phyloP scores from a whole-genome alignment of 2,797 vertebrate species.

The Leptoclinus maculatus region DNA sequence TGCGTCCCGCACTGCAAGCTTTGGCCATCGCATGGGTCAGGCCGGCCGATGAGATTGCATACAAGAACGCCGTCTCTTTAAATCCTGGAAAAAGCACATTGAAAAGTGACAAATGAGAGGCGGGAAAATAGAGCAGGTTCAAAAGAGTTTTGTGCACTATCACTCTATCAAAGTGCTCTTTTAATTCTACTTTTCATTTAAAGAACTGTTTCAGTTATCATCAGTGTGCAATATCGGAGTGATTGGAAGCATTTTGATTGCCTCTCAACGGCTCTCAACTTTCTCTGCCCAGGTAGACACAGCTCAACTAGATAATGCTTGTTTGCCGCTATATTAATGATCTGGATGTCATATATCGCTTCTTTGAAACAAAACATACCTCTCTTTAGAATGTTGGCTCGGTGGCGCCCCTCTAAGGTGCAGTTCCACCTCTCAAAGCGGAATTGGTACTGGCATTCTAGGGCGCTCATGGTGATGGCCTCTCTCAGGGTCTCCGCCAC shows the following conservation, averaged over 20 bases:
- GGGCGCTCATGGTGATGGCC: slow-evolving; percentile 96
- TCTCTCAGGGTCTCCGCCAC: slow-evolving; percentile 97
- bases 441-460: slow-evolving; percentile 98
- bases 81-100: slow-evolving; percentile 85
- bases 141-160: background rate
- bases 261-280: too few species aligned
- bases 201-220: background rate
- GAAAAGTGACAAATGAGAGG: slow-evolving; percentile 17
- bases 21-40: slow-evolving; percentile 97
- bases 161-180: background rate
- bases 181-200: background rate
- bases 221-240: background rate
- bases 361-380: slow-evolving; percentile 75
- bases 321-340: background rate
- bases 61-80: slow-evolving; percentile 97
- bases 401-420: slow-evolving; percentile 94
- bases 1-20: slow-evolving; percentile 95
- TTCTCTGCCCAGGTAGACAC: too few species aligned
- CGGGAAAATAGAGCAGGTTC: background rate
- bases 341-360: background rate
- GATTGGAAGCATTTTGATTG: background rate
- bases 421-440: slow-evolving; percentile 99
- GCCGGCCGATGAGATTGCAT: slow-evolving; percentile 95
- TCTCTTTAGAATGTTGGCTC: slow-evolving; percentile 94
- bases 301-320: background rate